These are phyloP conservation scores for Chrysogorgia sp. DNA, from an alignment of 92 coral and sea anemone genomes.

Conservation along the genomic window DNA sequence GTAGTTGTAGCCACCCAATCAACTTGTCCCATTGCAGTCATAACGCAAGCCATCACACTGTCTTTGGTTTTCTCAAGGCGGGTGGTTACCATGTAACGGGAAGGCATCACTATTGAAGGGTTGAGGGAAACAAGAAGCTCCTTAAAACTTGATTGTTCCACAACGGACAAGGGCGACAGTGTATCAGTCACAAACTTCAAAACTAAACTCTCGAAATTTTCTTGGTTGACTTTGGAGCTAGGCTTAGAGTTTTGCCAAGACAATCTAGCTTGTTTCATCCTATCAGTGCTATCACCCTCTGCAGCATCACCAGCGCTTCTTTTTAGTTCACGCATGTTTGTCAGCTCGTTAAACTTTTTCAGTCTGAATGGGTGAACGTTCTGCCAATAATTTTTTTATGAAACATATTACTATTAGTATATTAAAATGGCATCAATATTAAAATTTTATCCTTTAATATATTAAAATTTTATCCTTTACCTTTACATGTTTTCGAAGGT, in stretches of 20 bases:
- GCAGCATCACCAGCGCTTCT: conserved; percentile 9
- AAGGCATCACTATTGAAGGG: conserved; percentile 25
- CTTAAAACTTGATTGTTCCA: conserved; percentile 24
- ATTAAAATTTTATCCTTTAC: conserved; percentile 15
- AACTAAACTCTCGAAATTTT: conserved; percentile 22
- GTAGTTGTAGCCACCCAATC: conserved; percentile 22
- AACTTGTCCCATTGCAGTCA: background rate
- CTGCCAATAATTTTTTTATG: too few relatives aligned
- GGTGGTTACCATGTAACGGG: conserved; percentile 4
- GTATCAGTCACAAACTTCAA: conserved; percentile 24
- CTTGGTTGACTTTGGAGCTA: conserved; percentile 28
- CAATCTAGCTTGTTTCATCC: conserved; percentile 24
- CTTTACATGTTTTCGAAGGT: conserved; percentile 29
- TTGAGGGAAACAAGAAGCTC: conserved; percentile 36
- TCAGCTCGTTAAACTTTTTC: too few relatives aligned
- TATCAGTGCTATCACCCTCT: conserved; percentile 3
- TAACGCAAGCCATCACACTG: background rate
- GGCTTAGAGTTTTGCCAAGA: conserved; percentile 28
- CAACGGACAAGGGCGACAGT: conserved; percentile 28
- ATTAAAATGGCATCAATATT: background rate
- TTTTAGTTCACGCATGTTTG: too few relatives aligned
- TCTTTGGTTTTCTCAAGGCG: conserved; percentile 9
- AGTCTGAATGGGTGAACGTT: too few relatives aligned
- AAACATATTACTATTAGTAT: too few relatives aligned
- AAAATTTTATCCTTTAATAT: background rate